Evolutionary conservation across 2,888 invertebrate species (phyloP).

Genomic region (Chymomyza fuscimana): DNA sequence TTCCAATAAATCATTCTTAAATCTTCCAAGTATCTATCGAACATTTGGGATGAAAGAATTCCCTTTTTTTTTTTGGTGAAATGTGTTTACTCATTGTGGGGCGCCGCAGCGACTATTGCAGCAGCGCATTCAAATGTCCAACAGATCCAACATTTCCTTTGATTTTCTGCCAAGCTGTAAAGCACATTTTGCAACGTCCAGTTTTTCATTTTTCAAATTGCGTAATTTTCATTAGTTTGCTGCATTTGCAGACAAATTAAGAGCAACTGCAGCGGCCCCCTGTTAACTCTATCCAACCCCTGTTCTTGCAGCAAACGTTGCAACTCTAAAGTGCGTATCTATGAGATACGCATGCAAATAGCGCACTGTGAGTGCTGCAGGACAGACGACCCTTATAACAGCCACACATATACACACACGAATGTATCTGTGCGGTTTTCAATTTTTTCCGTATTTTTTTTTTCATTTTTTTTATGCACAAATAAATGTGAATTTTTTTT

Average conservation of each 20-base stretch:
- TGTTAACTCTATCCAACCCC: neutral
- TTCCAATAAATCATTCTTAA: no score
- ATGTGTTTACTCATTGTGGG: neutral
- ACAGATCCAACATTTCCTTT: neutral
- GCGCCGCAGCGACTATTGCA: no score
- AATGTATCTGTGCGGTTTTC: conserved; percentile 64
- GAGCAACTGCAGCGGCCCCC: conserved; percentile 47
- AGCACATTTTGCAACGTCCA: neutral
- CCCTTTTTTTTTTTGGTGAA: no score
- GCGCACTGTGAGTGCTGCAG: neutral
- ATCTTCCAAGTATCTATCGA: no score
- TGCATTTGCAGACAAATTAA: conserved; percentile 71
- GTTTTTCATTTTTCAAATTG: conserved; percentile 65
- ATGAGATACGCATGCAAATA: conserved; percentile 64
- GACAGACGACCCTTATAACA: conserved; percentile 49
- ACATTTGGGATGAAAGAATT: no score
- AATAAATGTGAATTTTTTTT: conserved; percentile 68
- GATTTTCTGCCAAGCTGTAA: neutral
- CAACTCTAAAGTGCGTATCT: conserved; percentile 64
- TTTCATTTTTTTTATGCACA: conserved; percentile 58
- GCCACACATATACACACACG: conserved; percentile 32
- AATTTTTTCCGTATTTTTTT: conserved; percentile 53
- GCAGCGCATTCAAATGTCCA: neutral
- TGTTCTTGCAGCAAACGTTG: conserved; percentile 1
- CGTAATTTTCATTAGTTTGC: conserved; percentile 76